phyloP scores from a whole-genome alignment of 2,888 invertebrate genomes.

The Parasteatoda lunata region DNA sequence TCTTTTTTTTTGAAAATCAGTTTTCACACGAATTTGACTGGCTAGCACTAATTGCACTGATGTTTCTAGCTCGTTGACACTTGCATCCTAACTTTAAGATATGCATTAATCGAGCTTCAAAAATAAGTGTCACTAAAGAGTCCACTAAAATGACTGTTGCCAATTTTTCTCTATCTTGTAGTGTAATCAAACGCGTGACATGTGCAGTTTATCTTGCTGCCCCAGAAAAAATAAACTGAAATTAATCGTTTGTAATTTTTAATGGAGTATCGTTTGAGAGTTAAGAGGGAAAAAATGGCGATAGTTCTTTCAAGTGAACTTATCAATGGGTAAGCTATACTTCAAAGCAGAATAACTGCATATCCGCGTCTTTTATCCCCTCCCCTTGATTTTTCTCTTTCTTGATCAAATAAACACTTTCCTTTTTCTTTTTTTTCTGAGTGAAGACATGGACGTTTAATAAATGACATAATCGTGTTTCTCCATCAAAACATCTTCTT shows the following conservation, averaged over 20 bases:
- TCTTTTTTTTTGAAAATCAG: no score
- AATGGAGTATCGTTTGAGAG: neutral
- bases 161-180: neutral
- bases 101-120: no score
- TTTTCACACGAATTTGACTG: no score
- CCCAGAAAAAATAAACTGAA: neutral
- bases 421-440: neutral
- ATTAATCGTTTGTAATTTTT: constrained; percentile 1
- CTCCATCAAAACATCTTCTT: neutral
- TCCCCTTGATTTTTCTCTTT: neutral
- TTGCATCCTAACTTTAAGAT: no score
- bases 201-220: neutral
- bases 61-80: no score
- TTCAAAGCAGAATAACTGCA: no score
- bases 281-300: neutral
- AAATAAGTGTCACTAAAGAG: no score
- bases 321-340: no score
- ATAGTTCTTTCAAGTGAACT: no score
- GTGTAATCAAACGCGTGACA: neutral
- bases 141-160: no score
- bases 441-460: neutral
- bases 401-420: neutral
- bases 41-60: no score
- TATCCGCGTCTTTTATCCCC: neutral
- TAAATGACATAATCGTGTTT: constrained; percentile 1